A percentile compares a stretch with the other conserved stretches of the same genome.
These are phyloP conservation scores for Diploscapter pachys DNA, from an alignment of 1,140 invertebrate genomes.

Conservation along the genomic window DNA sequence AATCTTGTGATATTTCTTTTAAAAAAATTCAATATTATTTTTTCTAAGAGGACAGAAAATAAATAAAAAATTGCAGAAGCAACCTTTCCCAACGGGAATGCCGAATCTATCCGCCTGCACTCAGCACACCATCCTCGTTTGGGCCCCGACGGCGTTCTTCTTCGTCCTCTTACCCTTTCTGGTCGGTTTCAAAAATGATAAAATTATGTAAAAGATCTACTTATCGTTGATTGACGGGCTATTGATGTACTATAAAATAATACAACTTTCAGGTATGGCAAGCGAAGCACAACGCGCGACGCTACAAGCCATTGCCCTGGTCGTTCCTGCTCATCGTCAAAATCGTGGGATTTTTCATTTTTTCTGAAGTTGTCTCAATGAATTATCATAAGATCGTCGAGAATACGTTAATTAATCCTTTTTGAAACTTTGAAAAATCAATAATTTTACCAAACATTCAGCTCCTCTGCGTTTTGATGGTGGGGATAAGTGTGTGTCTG, in stretches of 20 bases:
- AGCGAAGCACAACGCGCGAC: conserved; percentile 2
- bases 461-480: conserved; percentile 11
- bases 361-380: background rate
- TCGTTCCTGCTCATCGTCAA: conserved; percentile 22
- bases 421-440: background rate
- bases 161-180: conserved; percentile 70
- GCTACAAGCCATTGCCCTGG: conserved; percentile 8
- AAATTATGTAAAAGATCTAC: too few relatives aligned
- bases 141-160: conserved; percentile 79
- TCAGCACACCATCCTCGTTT: conserved; percentile 79
- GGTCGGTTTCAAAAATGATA: background rate
- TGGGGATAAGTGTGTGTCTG: background rate
- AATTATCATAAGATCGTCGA: conserved; percentile 9
- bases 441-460: background rate
- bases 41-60: too few relatives aligned
- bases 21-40: too few relatives aligned
- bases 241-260: too few relatives aligned
- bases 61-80: background rate
- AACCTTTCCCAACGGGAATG: conserved; percentile 23
- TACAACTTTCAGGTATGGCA: background rate
- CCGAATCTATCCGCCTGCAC: conserved; percentile 82
- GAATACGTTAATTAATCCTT: conserved; percentile 9
- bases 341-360: conserved; percentile 6
- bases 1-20: too few relatives aligned
- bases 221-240: too few relatives aligned